Base-by-base conservation (phyloP, 2,888 invertebrate species). In the Neoitamus cyanurus region DNA sequence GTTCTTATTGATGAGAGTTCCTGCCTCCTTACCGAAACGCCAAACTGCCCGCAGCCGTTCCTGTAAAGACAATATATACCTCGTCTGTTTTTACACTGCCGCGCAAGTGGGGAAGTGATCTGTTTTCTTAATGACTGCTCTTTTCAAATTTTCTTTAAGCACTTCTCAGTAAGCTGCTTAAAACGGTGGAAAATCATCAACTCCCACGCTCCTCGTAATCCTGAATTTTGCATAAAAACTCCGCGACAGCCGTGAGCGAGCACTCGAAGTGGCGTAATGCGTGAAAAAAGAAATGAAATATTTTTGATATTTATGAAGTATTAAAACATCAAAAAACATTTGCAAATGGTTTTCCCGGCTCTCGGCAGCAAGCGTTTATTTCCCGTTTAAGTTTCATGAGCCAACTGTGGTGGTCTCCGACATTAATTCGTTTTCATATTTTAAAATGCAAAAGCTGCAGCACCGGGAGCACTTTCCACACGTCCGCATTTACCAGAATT, bases 1-100 rank as follows among this genome's bases (percentile, higher is more conserved):
- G 31, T 20, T 78, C 30, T 78, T 78, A 78, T 78, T 58, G 78
- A 78, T 58, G 78, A 58, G 34, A 42, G 31, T 78, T 58, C 31
- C 48, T 78, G 48, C 48, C 31, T 30, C 31, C 15, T 13, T 58
- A n/a, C 30, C 11, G 30, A 58, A 58, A 58, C 58, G 58, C 58
- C 58, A 58, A 58, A 58, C 58, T 58, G 58, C 58, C 58, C 58
- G 58, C 58, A 58, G 58, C 58, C 58, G 58, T 58, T 58, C 58
- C 25, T 58, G 9, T 20, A 58, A 58, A 20, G 58, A 58, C 58
- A 25, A 20, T n/a, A 42, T 31, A 37, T 58, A 58, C 58, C 58
- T 58, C 58, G 20, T 20, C 58, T 58, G 58, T 58, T 58, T 58
- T 58, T 58, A 25, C 20, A 58, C 9, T 15, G 25, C 25, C 20